A percentile compares a stretch with the other conserved stretches of the same genome.
Conservation (phyloP, 2,113 vertebrate genomes). For the Laticauda colubrina region DNA sequence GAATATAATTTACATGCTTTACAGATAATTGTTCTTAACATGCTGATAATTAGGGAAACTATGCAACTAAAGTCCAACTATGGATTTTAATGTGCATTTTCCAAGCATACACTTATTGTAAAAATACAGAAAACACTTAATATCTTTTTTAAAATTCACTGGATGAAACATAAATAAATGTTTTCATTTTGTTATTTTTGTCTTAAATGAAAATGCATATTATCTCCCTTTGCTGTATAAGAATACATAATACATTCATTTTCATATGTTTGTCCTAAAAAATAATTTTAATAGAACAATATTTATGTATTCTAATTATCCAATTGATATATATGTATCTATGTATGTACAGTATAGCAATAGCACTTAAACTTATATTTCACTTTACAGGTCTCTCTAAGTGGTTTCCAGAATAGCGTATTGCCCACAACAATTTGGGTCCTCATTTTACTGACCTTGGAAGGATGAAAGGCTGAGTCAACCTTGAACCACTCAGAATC, state of each 20-base stretch:
- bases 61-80: not conserved
- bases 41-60: not conserved
- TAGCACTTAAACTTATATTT: too few species aligned
- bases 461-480: too few species aligned
- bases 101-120: not conserved
- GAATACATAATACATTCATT: not conserved
- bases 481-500: too few species aligned
- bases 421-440: too few species aligned
- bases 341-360: too few species aligned
- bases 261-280: not conserved
- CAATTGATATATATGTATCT: not conserved
- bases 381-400: too few species aligned
- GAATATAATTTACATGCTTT: not conserved
- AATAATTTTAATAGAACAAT: not conserved
- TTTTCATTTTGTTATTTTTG: not conserved
- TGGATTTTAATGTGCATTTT: not conserved
- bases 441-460: too few species aligned
- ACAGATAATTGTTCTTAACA: not conserved
- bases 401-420: too few species aligned
- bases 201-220: not conserved
- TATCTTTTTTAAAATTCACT: not conserved
- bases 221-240: not conserved
- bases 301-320: not conserved
- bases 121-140: not conserved
- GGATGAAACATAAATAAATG: not conserved